A percentile compares a stretch with the other conserved stretches of the same genome.
Evolutionary conservation across 2,113 vertebrate species (phyloP).

Genomic region (Tragelaphus imberbis): DNA sequence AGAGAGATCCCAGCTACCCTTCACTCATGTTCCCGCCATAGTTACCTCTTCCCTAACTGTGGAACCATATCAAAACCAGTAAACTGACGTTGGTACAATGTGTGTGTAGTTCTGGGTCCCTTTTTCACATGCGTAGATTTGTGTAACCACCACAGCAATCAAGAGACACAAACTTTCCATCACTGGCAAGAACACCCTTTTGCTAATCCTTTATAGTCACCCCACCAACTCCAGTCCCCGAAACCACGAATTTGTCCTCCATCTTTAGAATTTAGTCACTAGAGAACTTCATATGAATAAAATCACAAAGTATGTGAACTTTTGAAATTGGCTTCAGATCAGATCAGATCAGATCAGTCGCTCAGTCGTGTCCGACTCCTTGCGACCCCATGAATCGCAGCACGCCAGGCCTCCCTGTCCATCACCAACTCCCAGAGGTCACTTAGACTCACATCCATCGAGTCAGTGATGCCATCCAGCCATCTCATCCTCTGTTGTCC

Average conservation of each 20-base stretch:
- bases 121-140: not conserved
- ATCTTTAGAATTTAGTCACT: constrained; percentile 6
- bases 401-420: too few relatives aligned
- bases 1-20: not conserved
- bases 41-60: not conserved
- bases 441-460: too few relatives aligned
- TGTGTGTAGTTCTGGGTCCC: not conserved
- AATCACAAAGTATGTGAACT: not conserved
- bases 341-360: too few relatives aligned
- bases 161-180: not conserved
- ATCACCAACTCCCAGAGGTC: too few relatives aligned
- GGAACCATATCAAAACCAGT: not conserved
- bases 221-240: not conserved
- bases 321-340: not conserved
- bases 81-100: not conserved
- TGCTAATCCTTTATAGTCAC: not conserved
- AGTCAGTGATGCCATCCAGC: too few relatives aligned
- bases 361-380: too few relatives aligned
- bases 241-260: not conserved
- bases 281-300: not conserved
- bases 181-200: not conserved
- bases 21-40: not conserved
- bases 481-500: too few relatives aligned
- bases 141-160: not conserved
- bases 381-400: too few relatives aligned